A percentile compares a stretch with the other conserved stretches of the same genome.
Conservation (phyloP, 1,140 invertebrate species). For the Drosophila nasuta region DNA sequence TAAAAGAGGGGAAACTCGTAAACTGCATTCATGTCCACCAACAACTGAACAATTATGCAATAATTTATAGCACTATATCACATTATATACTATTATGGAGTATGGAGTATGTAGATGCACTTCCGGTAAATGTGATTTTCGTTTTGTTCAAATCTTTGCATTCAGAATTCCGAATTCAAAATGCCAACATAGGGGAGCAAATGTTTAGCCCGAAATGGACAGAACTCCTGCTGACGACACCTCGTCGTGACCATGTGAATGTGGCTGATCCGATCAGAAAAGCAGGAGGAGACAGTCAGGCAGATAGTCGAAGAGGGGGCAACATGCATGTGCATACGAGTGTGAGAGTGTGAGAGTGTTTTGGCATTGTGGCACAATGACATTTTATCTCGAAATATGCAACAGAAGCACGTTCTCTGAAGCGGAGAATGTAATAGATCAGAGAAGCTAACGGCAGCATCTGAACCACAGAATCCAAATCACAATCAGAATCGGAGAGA, state of each 20-base stretch:
- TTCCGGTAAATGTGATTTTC: slow-evolving; percentile 35
- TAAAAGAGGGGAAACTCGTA: background rate
- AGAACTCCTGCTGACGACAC: slow-evolving; percentile 8
- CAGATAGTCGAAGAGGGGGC: too few relatives aligned
- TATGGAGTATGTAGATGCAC: slow-evolving; percentile 17
- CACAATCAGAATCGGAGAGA: slow-evolving; percentile 52
- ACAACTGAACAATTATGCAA: slow-evolving; percentile 25
- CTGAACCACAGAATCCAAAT: slow-evolving; percentile 42
- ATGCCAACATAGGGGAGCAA: slow-evolving; percentile 2
- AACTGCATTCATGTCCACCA: background rate
- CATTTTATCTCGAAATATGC: slow-evolving; percentile 79
- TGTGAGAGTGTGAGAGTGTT: background rate
- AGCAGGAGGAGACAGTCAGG: background rate
- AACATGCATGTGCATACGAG: slow-evolving; percentile 1
- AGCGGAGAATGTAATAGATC: slow-evolving; percentile 80
- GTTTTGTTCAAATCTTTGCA: slow-evolving; percentile 21
- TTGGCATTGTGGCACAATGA: slow-evolving; percentile 68
- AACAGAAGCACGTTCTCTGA: slow-evolving; percentile 79
- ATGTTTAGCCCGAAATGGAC: slow-evolving; percentile 6
- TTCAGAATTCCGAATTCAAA: slow-evolving; percentile 18
- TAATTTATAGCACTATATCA: background rate
- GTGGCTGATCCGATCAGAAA: slow-evolving; percentile 63
- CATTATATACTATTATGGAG: slow-evolving; percentile 1
- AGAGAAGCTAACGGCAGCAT: slow-evolving; percentile 40
- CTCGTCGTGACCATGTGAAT: slow-evolving; percentile 64